These are phyloP conservation scores for Oryzias melastigma DNA, from an alignment of 2,113 vertebrate species.

Conservation along the genomic window DNA sequence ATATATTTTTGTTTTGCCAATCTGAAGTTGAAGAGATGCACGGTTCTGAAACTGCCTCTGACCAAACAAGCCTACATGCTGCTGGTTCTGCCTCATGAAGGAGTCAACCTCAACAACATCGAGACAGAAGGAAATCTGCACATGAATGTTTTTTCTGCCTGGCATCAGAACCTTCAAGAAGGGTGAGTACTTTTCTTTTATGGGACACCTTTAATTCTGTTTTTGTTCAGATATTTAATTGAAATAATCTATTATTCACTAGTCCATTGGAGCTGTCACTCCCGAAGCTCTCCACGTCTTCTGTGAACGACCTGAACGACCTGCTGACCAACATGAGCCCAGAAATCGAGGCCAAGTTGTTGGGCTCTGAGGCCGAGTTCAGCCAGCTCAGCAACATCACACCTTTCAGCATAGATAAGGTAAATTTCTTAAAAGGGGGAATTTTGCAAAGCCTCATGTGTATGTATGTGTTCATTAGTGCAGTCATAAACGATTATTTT, in stretches of 20 bases:
- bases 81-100: conserved; percentile 78
- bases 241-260: not conserved
- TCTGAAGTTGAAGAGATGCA: conserved; percentile 62
- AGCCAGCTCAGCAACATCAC: conserved; percentile 75
- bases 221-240: not conserved
- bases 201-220: not conserved
- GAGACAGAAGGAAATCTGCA: conserved; percentile 55
- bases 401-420: conserved; percentile 82
- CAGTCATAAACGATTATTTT: too few relatives aligned
- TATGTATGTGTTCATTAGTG: too few relatives aligned
- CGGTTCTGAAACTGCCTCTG: conserved; percentile 78
- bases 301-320: conserved; percentile 75
- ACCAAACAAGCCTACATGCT: conserved; percentile 76
- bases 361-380: conserved; percentile 82
- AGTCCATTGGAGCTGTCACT: conserved; percentile 80
- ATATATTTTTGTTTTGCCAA: not conserved
- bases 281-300: conserved; percentile 80
- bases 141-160: conserved; percentile 48
- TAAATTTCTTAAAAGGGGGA: conserved; percentile 43
- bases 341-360: conserved; percentile 58
- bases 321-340: conserved; percentile 75
- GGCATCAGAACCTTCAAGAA: conserved; percentile 74
- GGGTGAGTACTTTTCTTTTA: conserved; percentile 50
- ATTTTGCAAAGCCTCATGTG: too few relatives aligned
- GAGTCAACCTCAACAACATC: conserved; percentile 53